These are phyloP conservation scores for Lordiphosa stackelbergi DNA, from an alignment of 1,140 invertebrate genomes.

Conservation along the genomic window DNA sequence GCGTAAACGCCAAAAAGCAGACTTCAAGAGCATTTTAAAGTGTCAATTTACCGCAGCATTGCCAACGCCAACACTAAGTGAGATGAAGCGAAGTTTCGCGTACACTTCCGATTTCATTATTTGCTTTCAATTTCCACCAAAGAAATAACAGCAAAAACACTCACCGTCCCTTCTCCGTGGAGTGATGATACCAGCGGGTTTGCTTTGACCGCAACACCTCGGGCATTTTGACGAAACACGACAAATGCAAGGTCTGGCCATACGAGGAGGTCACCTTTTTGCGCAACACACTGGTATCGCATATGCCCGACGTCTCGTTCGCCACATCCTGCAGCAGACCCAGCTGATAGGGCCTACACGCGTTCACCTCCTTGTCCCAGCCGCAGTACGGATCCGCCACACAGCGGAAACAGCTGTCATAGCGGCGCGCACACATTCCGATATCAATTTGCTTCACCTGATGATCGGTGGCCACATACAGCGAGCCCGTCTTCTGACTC, in stretches of 20 bases:
- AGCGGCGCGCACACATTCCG: slow-evolving; percentile 84
- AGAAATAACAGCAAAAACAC: slow-evolving; percentile 17
- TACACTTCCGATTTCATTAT: slow-evolving; percentile 50
- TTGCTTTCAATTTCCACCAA: slow-evolving; percentile 57
- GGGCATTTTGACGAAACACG: slow-evolving; percentile 84
- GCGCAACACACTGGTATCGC: slow-evolving; percentile 83
- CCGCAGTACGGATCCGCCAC: slow-evolving; percentile 90
- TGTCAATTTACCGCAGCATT: slow-evolving; percentile 76
- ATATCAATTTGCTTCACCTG: slow-evolving; percentile 86
- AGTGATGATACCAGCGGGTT: slow-evolving; percentile 85
- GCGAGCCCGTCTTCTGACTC: slow-evolving; percentile 83
- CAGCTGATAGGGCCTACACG: slow-evolving; percentile 85
- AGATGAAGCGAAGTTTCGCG: slow-evolving; percentile 49
- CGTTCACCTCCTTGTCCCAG: slow-evolving; percentile 87
- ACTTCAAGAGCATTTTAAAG: slow-evolving; percentile 73
- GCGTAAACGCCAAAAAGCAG: slow-evolving; percentile 70
- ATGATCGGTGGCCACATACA: slow-evolving; percentile 87
- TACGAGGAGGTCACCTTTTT: slow-evolving; percentile 85
- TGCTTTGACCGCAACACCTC: slow-evolving; percentile 81
- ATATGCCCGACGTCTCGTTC: slow-evolving; percentile 84
- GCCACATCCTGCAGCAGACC: slow-evolving; percentile 84
- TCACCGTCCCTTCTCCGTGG: slow-evolving; percentile 83
- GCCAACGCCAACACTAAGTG: slow-evolving; percentile 47
- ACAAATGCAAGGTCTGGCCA: slow-evolving; percentile 87
- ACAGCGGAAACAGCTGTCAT: slow-evolving; percentile 88